A percentile compares a stretch with the other conserved stretches of the same genome.
phyloP scores from a whole-genome alignment of 2,113 vertebrate species.

The Pelobates fuscus region DNA sequence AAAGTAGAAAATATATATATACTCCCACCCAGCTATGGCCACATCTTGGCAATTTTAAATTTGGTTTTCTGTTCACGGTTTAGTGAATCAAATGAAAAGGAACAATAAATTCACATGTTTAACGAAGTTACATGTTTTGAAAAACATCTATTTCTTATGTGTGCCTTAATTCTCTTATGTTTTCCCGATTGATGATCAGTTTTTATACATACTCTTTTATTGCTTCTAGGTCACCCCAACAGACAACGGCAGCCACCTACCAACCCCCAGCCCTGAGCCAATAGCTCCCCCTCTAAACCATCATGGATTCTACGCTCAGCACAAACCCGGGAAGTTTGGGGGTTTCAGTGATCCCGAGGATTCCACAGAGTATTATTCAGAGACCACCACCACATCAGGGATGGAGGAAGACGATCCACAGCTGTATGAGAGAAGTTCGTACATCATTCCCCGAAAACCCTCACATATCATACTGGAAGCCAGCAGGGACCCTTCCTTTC shows the following conservation, averaged over 20 bases:
- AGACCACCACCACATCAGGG: constrained; percentile 76
- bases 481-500: constrained; percentile 80
- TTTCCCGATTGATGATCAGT: not conserved
- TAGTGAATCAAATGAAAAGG: too few species aligned
- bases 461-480: constrained; percentile 81
- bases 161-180: too few species aligned
- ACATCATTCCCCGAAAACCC: constrained; percentile 63
- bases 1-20: too few species aligned
- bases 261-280: constrained; percentile 65
- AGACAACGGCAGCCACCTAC: constrained; percentile 63
- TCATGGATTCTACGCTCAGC: constrained; percentile 73
- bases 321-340: constrained; percentile 55
- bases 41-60: too few species aligned
- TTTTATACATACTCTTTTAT: not conserved
- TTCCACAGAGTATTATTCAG: constrained; percentile 74
- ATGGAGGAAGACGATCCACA: constrained; percentile 68
- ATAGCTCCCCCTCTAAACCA: constrained; percentile 71
- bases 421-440: constrained; percentile 65
- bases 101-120: too few species aligned
- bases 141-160: too few species aligned
- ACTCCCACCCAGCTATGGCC: too few species aligned
- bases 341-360: constrained; percentile 70
- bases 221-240: constrained; percentile 55
- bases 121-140: too few species aligned
- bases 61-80: too few species aligned